Conservation (phyloP, 2,113 vertebrate species). For the Menura novaehollandiae region DNA sequence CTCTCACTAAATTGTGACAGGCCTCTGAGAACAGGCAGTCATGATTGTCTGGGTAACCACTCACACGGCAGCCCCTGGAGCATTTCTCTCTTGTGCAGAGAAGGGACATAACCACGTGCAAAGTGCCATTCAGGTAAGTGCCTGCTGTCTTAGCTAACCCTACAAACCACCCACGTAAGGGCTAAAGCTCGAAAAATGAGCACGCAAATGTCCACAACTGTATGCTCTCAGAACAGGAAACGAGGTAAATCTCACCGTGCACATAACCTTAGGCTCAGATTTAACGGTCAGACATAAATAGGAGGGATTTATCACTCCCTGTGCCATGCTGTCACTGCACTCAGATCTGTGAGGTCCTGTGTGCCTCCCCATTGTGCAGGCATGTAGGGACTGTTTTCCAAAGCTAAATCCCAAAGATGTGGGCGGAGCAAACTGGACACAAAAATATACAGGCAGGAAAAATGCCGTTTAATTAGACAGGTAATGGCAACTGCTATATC, state of each 20-base stretch:
- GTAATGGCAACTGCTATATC: not conserved
- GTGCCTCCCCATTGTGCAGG: not conserved
- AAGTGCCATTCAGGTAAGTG: not conserved
- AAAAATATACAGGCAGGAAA: not conserved
- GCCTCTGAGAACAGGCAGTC: not conserved
- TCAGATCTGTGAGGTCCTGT: not conserved
- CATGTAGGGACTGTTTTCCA: not conserved
- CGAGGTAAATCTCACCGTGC: not conserved
- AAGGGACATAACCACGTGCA: not conserved
- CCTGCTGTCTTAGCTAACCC: not conserved
- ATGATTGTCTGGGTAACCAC: not conserved
- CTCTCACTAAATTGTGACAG: accelerated
- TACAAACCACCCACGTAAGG: accelerated
- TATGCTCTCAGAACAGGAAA: not conserved
- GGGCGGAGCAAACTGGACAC: not conserved
- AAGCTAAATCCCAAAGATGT: not conserved
- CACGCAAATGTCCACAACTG: no score
- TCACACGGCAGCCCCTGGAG: accelerated
- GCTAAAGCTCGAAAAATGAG: not conserved
- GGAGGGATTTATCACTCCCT: not conserved
- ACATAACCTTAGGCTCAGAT: not conserved
- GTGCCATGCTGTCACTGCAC: not conserved
- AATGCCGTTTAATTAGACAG: not conserved
- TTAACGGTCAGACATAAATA: not conserved
- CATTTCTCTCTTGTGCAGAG: accelerated